Conservation (phyloP, 2,797 vertebrate genomes). For the Sebastes kiyomatsui region DNA sequence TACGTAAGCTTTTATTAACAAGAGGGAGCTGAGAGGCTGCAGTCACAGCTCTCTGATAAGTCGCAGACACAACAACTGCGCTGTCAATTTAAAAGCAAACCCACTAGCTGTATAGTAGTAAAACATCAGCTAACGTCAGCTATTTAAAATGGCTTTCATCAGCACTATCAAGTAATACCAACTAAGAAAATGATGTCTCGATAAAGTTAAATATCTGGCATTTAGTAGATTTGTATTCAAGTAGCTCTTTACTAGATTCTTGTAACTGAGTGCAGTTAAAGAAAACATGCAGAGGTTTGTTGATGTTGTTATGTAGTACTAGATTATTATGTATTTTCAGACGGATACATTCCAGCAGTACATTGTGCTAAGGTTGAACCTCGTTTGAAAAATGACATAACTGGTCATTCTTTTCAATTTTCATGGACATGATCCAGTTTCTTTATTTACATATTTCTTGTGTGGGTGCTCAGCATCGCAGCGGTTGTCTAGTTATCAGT, state of each 20-base stretch:
- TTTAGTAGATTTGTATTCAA: neutral
- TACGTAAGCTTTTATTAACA: slow-evolving; percentile 27
- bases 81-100: neutral
- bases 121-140: neutral
- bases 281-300: neutral
- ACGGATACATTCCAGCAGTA: neutral
- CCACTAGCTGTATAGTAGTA: neutral
- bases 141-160: neutral
- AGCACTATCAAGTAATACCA: neutral
- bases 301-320: neutral
- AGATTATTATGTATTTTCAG: neutral
- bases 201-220: neutral
- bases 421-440: neutral
- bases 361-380: neutral
- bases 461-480: neutral
- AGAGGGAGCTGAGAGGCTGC: neutral
- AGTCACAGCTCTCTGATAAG: neutral
- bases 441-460: neutral
- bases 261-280: neutral
- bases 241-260: neutral
- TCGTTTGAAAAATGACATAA: neutral
- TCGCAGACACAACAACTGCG: neutral
- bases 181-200: neutral
- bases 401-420: neutral
- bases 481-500: neutral